Percentiles rank a stretch among this genome's conserved stretches.
phyloP scores from a whole-genome alignment of 2,888 invertebrate genomes.

The Meliscaeva auricollis region DNA sequence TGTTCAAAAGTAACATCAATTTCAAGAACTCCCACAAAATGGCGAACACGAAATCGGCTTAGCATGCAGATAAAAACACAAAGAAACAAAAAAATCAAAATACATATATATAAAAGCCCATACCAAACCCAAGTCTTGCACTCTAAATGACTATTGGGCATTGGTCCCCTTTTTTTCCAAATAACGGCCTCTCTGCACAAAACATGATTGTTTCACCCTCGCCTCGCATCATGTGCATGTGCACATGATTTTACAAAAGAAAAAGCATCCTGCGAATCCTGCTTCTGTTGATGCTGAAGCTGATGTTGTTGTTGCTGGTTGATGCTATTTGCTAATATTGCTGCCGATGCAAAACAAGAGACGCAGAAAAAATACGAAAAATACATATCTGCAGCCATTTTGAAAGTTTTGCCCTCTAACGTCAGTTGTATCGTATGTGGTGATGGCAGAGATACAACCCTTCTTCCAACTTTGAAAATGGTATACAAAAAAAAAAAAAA shows the following conservation, averaged over 20 bases:
- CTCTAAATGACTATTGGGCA: constrained; percentile 49
- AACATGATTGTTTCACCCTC: constrained; percentile 65
- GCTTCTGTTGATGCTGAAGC: constrained; percentile 36
- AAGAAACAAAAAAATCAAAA: constrained; percentile 25
- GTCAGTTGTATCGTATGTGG: constrained; percentile 24
- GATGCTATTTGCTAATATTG: not conserved
- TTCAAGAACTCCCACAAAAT: constrained; percentile 53
- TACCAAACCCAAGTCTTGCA: not conserved
- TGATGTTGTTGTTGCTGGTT: constrained; percentile 7
- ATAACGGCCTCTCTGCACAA: constrained; percentile 30
- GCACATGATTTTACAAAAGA: constrained; percentile 43
- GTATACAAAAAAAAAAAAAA: constrained; percentile 18
- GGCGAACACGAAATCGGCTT: constrained; percentile 51
- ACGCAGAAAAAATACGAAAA: constrained; percentile 48
- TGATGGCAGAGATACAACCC: constrained; percentile 38
- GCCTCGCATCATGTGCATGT: constrained; percentile 62
- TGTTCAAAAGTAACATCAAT: constrained; percentile 3
- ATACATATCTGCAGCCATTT: constrained; percentile 72
- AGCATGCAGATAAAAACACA: not conserved
- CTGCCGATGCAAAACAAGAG: constrained; percentile 65
- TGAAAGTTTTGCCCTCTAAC: constrained; percentile 66
- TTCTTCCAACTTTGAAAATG: constrained; percentile 34
- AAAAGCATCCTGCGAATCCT: constrained; percentile 70
- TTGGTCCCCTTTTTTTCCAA: constrained; percentile 31
- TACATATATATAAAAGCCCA: not conserved